Percentiles rank a stretch among this genome's conserved stretches.
Evolutionary conservation across 2,113 vertebrate genomes (phyloP).

Genomic region (Tapirus terrestris): DNA sequence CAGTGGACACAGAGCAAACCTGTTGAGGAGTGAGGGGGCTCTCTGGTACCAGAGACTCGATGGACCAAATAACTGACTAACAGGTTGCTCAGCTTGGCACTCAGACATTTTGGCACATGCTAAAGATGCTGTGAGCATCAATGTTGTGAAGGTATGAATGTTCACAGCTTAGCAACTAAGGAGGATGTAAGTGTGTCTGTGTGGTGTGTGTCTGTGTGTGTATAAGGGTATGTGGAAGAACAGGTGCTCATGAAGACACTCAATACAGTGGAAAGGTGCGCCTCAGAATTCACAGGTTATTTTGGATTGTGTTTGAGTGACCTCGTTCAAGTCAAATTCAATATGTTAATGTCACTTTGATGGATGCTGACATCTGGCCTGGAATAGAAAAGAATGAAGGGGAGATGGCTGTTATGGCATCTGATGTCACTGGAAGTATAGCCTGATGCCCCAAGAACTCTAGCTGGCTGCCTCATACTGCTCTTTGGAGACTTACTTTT

Average conservation of each 20-base stretch:
- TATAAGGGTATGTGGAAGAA: not conserved
- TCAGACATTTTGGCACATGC: not conserved
- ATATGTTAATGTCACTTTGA: not conserved
- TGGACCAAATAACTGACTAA: not conserved
- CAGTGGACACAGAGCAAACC: not conserved
- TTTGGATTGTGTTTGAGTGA: not conserved
- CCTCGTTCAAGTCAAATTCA: not conserved
- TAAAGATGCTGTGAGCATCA: not conserved
- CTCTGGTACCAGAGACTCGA: not conserved
- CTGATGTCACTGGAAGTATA: not conserved
- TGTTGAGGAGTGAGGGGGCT: fast-evolving
- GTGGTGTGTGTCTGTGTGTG: no score
- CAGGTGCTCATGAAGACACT: not conserved
- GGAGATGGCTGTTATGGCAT: not conserved
- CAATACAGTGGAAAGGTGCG: not conserved
- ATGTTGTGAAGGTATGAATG: not conserved
- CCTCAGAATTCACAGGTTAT: not conserved
- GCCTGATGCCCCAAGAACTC: not conserved
- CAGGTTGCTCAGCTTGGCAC: not conserved
- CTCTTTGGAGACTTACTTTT: not conserved
- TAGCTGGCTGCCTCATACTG: not conserved
- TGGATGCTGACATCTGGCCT: not conserved
- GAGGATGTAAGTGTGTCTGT: not conserved
- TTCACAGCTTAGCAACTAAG: not conserved
- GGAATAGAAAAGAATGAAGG: not conserved